Percentiles rank a stretch among this genome's conserved stretches.
phyloP scores from a whole-genome alignment of 2,888 invertebrate species.

The Oscheius sp. region DNA sequence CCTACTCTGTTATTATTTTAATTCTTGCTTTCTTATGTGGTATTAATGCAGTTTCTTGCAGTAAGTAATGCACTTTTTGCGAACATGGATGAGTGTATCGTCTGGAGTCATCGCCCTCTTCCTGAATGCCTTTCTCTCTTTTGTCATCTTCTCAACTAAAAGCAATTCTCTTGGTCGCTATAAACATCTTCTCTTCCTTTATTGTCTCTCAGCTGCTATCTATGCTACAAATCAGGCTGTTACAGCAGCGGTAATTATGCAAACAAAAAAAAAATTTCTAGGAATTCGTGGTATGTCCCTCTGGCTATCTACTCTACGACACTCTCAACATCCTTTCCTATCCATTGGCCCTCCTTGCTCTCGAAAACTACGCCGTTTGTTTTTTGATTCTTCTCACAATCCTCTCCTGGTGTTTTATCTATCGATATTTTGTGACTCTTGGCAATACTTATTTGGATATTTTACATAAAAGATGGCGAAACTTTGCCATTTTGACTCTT shows the following conservation, averaged over 20 bases:
- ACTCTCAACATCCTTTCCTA: not conserved
- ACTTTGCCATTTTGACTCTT: not conserved
- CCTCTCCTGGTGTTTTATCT: not conserved
- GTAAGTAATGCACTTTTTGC: no score
- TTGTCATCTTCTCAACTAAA: not conserved
- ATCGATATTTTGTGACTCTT: not conserved
- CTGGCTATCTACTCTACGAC: constrained; percentile 18
- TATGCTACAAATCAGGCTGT: not conserved
- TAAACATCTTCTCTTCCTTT: not conserved
- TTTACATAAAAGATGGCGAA: not conserved
- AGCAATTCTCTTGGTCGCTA: not conserved
- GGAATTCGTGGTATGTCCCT: constrained; percentile 18
- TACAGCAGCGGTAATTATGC: not conserved
- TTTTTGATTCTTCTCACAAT: not conserved
- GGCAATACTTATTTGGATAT: not conserved
- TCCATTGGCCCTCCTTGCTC: not conserved
- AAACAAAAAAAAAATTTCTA: not conserved
- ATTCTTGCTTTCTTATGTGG: no score
- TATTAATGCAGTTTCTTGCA: no score
- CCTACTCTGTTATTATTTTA: no score
- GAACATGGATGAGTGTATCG: not conserved
- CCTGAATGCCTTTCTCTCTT: not conserved
- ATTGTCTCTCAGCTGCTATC: not conserved
- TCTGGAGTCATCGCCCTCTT: not conserved
- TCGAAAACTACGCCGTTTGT: constrained; percentile 4